Conservation (phyloP, 2,888 invertebrate species). For the Autographa gamma region DNA sequence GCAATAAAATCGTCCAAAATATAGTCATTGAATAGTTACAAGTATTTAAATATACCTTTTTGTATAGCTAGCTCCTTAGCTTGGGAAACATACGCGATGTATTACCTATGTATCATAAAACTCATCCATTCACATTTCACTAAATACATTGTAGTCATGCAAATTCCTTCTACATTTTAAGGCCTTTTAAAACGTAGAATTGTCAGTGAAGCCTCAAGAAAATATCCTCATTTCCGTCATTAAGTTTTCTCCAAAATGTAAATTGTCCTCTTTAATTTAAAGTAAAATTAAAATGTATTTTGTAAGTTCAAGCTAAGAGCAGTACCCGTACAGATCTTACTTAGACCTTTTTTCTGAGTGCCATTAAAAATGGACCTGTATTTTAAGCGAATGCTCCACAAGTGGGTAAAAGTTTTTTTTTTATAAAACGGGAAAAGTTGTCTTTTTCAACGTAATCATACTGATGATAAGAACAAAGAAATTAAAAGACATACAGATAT, state of each 20-base stretch:
- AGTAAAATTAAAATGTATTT: conserved; percentile 7
- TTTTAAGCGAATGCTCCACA: conserved; percentile 23
- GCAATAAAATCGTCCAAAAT: no score
- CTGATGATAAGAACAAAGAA: no score
- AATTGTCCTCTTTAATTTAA: conserved; percentile 3
- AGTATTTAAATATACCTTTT: no score
- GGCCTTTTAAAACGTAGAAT: not conserved
- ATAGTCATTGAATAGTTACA: no score
- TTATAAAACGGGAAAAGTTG: not conserved
- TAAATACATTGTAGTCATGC: not conserved
- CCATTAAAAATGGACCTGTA: conserved; percentile 28
- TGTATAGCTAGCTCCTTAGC: no score
- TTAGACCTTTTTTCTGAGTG: conserved; percentile 10
- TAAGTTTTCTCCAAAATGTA: not conserved
- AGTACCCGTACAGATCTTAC: conserved; percentile 13
- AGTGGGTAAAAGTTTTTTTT: not conserved
- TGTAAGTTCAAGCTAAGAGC: not conserved
- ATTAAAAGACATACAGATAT: no score
- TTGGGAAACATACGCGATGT: no score
- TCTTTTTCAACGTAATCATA: no score
- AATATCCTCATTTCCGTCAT: not conserved
- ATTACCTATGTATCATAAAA: no score
- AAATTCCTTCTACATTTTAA: not conserved
- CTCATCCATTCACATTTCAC: no score
- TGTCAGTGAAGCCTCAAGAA: not conserved